Evolutionary conservation across 2,113 vertebrate genomes (phyloP).

Genomic region (Ailuropoda melanoleuca): DNA sequence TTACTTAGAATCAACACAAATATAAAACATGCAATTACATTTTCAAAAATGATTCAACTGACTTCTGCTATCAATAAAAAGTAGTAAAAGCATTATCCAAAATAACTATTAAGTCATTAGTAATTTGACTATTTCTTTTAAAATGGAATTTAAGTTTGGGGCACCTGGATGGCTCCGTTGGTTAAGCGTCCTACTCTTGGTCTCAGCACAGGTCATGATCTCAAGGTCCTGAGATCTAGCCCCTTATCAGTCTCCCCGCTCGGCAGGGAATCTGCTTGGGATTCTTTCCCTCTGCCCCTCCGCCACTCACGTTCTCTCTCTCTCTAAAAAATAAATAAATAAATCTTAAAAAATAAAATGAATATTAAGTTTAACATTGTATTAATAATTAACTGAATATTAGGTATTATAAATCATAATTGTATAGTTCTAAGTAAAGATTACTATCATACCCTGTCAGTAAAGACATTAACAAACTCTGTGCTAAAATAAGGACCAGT

Average conservation of each 20-base stretch:
- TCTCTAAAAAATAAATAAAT: not conserved
- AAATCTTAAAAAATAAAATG: not conserved
- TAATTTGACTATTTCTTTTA: not conserved
- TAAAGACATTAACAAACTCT: constrained; percentile 22
- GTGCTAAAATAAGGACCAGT: constrained; percentile 40
- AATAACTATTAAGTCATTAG: not conserved
- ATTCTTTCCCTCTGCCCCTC: not conserved
- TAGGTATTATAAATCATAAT: not conserved
- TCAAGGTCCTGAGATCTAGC: not conserved
- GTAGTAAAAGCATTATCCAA: not conserved
- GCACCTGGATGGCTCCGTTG: not conserved
- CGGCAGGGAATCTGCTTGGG: not conserved
- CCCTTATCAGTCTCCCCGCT: not conserved
- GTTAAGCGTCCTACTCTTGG: not conserved
- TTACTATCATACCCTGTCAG: not conserved
- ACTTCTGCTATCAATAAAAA: not conserved
- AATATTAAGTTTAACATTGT: not conserved
- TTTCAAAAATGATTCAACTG: not conserved
- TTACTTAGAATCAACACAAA: not conserved
- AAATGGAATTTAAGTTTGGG: not conserved
- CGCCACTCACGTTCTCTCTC: fast-evolving
- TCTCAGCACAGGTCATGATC: not conserved
- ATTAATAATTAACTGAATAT: not conserved
- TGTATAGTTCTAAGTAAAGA: not conserved
- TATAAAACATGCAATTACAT: not conserved